Percentiles rank a stretch among this genome's conserved stretches.
Evolutionary conservation across 1,140 invertebrate species (phyloP).

Genomic region (Colletes gigas): DNA sequence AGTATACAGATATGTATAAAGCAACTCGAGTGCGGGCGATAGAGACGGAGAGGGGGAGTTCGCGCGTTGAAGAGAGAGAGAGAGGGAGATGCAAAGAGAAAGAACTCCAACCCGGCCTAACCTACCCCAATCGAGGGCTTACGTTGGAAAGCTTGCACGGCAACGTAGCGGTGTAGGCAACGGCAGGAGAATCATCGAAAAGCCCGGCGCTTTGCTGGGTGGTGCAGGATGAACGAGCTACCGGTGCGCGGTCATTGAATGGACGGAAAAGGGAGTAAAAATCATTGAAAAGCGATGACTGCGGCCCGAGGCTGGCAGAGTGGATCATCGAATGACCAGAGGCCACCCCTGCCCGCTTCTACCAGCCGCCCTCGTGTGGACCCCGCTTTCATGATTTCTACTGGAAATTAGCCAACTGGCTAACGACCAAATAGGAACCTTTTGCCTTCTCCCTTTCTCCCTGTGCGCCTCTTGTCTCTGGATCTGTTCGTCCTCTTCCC

Average conservation of each 20-base stretch:
- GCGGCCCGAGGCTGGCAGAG: conserved; percentile 68
- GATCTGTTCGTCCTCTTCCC: conserved; percentile 39
- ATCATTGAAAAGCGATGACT: conserved; percentile 80
- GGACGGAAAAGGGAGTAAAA: conserved; percentile 77
- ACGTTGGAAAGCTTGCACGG: conserved; percentile 65
- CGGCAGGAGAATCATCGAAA: conserved; percentile 77
- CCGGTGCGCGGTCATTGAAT: conserved; percentile 79
- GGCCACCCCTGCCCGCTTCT: conserved; percentile 60
- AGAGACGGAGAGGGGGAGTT: conserved; percentile 20
- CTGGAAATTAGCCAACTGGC: conserved; percentile 82
- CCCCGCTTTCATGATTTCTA: conserved; percentile 78
- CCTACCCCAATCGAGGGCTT: conserved; percentile 76
- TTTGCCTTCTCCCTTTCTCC: conserved; percentile 62
- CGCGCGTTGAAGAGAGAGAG: background rate
- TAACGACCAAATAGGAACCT: conserved; percentile 79
- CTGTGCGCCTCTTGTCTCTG: conserved; percentile 39
- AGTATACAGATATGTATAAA: conserved; percentile 44
- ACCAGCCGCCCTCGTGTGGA: conserved; percentile 57
- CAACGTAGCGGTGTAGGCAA: conserved; percentile 47
- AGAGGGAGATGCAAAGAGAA: conserved; percentile 47
- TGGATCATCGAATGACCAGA: conserved; percentile 80
- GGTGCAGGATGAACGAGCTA: conserved; percentile 62
- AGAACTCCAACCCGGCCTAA: conserved; percentile 70
- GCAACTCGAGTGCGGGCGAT: conserved; percentile 39
- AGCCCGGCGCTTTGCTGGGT: conserved; percentile 62